Evolutionary conservation across 2,797 vertebrate genomes (phyloP).

Genomic region (Platalea minor): DNA sequence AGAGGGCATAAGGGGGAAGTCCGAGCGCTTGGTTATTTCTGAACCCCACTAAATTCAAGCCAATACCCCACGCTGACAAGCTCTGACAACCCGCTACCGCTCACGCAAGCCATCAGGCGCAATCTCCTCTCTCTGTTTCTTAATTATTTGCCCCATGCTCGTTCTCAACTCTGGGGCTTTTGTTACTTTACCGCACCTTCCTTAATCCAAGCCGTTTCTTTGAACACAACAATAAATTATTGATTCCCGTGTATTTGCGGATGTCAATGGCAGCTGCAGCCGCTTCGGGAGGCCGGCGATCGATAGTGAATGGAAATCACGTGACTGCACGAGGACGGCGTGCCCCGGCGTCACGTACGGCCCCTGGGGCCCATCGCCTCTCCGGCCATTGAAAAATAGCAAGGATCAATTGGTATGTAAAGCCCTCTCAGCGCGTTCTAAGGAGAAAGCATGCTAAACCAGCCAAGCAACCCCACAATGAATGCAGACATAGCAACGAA

Average conservation of each 20-base stretch:
- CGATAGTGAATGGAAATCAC: neutral
- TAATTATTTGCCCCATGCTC: rapidly evolving
- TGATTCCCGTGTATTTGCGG: neutral
- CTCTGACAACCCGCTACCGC: neutral
- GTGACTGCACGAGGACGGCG: neutral
- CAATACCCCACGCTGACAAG: rapidly evolving
- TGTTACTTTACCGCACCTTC: neutral
- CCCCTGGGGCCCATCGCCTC: neutral
- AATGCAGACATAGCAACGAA: too few species aligned
- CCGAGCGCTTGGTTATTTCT: neutral
- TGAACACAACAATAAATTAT: neutral
- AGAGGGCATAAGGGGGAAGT: rapidly evolving
- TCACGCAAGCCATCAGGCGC: rapidly evolving
- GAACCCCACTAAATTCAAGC: neutral
- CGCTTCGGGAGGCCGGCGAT: neutral
- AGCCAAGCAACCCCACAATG: neutral
- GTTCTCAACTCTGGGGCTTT: rapidly evolving
- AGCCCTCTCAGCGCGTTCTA: rapidly evolving
- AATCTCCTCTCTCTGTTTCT: rapidly evolving
- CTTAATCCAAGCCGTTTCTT: neutral
- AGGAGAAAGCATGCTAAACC: rapidly evolving
- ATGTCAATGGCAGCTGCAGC: neutral
- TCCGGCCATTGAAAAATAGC: neutral
- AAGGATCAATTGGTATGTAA: neutral
- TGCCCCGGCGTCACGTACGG: neutral